Conservation (phyloP, 2,888 invertebrate genomes). For the Liopterus haemorrhoidalis region DNA sequence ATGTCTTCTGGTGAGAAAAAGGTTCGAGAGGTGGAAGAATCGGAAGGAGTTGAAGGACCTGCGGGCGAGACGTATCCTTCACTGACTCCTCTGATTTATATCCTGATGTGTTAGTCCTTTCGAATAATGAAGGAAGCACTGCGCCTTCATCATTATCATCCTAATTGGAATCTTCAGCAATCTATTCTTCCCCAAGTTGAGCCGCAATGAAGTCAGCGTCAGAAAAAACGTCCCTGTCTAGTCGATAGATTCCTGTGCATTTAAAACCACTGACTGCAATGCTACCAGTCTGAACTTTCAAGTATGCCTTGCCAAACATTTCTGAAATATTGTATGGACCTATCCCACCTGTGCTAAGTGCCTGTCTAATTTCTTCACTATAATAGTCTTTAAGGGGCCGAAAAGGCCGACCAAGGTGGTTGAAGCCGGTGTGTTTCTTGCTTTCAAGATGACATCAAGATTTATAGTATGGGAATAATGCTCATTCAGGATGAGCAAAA, state of each 20-base stretch:
- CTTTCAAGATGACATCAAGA: conserved; percentile 1
- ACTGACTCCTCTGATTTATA: too few relatives aligned
- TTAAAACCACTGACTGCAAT: conserved; percentile 20
- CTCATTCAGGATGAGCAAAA: conserved; percentile 7
- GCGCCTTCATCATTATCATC: too few relatives aligned
- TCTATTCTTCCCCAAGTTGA: too few relatives aligned
- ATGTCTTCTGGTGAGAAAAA: too few relatives aligned
- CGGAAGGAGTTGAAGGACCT: too few relatives aligned
- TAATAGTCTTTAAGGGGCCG: not conserved
- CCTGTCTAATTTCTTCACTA: conserved; percentile 10
- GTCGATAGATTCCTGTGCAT: conserved; percentile 31
- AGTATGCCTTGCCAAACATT: conserved; percentile 24
- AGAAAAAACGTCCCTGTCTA: conserved; percentile 30
- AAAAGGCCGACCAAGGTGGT: conserved; percentile 1
- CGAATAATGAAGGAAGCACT: too few relatives aligned
- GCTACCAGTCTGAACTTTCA: conserved; percentile 30
- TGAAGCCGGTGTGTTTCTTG: conserved; percentile 5
- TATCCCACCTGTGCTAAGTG: too few relatives aligned
- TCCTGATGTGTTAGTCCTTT: too few relatives aligned
- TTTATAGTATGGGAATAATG: not conserved
- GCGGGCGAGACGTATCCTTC: too few relatives aligned
- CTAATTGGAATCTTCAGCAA: too few relatives aligned
- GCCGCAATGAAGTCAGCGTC: conserved; percentile 23
- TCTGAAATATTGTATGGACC: conserved; percentile 3
- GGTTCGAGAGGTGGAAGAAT: too few relatives aligned